A percentile compares a stretch with the other conserved stretches of the same genome.
Conservation (phyloP, 2,888 invertebrate species). For the Eilema sororculum region DNA sequence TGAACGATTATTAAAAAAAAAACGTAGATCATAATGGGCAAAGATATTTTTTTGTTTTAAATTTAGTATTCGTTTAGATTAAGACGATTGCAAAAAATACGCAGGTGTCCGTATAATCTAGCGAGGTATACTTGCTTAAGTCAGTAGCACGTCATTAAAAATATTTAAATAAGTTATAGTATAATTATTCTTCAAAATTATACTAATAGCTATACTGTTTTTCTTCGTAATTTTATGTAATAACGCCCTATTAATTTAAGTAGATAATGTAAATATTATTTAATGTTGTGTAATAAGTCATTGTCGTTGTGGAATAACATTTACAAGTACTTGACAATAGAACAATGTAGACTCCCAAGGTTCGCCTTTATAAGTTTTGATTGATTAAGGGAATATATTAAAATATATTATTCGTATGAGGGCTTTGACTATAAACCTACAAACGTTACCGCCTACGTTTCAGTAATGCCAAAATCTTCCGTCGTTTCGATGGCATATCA, state of each 20-base stretch:
- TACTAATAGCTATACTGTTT: slow-evolving; percentile 16
- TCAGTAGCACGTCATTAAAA: slow-evolving; percentile 6
- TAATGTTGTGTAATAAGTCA: slow-evolving; percentile 38
- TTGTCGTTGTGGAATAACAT: slow-evolving; percentile 34
- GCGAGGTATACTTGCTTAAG: slow-evolving; percentile 21
- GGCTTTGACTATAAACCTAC: neutral
- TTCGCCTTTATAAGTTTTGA: slow-evolving; percentile 36
- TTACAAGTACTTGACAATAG: slow-evolving; percentile 24
- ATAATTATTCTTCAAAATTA: slow-evolving; percentile 21
- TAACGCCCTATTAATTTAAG: slow-evolving; percentile 35
- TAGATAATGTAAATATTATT: slow-evolving; percentile 29
- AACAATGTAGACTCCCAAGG: slow-evolving; percentile 34
- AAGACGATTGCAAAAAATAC: neutral
- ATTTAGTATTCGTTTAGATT: slow-evolving; percentile 3
- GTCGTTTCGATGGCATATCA: too few species aligned
- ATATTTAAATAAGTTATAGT: slow-evolving; percentile 26
- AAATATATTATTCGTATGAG: neutral
- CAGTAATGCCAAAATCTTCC: too few species aligned
- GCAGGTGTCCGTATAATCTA: slow-evolving; percentile 2
- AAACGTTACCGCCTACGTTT: neutral
- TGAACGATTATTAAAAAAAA: slow-evolving; percentile 27
- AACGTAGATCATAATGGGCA: slow-evolving; percentile 21
- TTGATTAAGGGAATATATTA: slow-evolving; percentile 7
- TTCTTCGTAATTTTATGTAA: slow-evolving; percentile 25
- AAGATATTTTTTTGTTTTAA: slow-evolving; percentile 20